Evolutionary conservation across 2,888 invertebrate species (phyloP).

Genomic region (Pedicia rivosa): DNA sequence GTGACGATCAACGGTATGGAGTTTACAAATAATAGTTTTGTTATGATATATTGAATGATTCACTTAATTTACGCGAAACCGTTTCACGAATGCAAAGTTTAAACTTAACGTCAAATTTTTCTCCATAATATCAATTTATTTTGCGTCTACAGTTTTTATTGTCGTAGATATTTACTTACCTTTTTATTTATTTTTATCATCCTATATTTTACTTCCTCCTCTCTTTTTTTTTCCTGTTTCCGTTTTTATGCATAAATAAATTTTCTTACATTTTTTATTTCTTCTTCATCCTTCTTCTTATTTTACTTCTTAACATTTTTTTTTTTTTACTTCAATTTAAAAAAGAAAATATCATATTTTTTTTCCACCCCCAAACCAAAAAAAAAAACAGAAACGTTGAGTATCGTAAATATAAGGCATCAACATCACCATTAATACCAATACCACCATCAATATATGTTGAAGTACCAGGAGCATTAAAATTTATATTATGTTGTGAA

Average conservation of each 20-base stretch:
- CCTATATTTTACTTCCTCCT: too few species aligned
- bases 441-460: conserved; percentile 75
- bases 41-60: too few species aligned
- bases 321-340: conserved; percentile 6
- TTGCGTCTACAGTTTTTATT: too few species aligned
- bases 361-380: conserved; percentile 21
- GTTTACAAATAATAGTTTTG: too few species aligned
- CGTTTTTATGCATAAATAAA: conserved; percentile 3
- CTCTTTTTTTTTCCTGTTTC: conserved; percentile 3
- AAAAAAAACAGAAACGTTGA: conserved; percentile 58
- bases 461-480: conserved; percentile 70
- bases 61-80: too few species aligned
- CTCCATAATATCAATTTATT: too few species aligned
- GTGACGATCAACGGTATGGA: too few species aligned
- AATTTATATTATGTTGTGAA: conserved; percentile 75
- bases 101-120: too few species aligned
- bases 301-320: conserved; percentile 3
- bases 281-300: neutral
- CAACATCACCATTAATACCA: conserved; percentile 78
- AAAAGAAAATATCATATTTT: conserved; percentile 1
- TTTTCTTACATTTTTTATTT: neutral
- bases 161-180: too few species aligned
- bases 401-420: conserved; percentile 74
- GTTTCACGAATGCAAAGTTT: too few species aligned
- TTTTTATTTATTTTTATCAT: too few species aligned